These are phyloP conservation scores for Crax fasciolata DNA, from an alignment of 2,797 vertebrate genomes.

Conservation along the genomic window DNA sequence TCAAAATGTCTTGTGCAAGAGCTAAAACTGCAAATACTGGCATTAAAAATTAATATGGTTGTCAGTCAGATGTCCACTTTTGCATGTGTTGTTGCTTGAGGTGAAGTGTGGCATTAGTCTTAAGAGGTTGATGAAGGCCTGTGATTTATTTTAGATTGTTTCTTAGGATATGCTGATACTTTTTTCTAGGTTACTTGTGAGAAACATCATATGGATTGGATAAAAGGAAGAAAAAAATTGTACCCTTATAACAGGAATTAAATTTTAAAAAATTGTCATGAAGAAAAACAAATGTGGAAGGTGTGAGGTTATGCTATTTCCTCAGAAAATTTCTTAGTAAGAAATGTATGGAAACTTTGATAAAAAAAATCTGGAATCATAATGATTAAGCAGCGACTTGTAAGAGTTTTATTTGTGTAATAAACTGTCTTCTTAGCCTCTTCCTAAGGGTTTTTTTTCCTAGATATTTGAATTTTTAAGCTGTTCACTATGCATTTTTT, in stretches of 20 bases:
- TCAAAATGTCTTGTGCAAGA: conserved; percentile 67
- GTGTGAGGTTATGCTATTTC: background rate
- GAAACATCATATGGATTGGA: background rate
- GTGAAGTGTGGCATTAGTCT: conserved; percentile 43
- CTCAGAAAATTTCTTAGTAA: background rate
- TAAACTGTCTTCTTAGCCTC: conserved; percentile 23
- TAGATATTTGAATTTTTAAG: background rate
- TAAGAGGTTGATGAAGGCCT: conserved; percentile 26
- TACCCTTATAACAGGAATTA: background rate
- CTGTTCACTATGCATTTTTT: conserved; percentile 45
- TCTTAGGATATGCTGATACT: background rate
- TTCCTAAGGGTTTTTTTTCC: background rate
- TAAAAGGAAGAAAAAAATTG: background rate
- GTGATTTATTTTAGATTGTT: conserved; percentile 35
- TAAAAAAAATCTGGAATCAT: background rate
- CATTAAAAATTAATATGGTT: conserved; percentile 68
- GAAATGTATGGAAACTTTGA: background rate
- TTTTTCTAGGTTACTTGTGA: conserved; percentile 1
- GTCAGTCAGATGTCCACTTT: conserved; percentile 74
- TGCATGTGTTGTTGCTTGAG: conserved; percentile 61
- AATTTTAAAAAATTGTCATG: background rate
- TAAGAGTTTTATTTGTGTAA: conserved; percentile 37
- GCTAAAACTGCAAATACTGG: conserved; percentile 36
- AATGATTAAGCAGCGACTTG: background rate
- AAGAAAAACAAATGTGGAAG: background rate